Base-by-base conservation (phyloP, 2,113 vertebrate species). In the Tinamus guttatus region DNA sequence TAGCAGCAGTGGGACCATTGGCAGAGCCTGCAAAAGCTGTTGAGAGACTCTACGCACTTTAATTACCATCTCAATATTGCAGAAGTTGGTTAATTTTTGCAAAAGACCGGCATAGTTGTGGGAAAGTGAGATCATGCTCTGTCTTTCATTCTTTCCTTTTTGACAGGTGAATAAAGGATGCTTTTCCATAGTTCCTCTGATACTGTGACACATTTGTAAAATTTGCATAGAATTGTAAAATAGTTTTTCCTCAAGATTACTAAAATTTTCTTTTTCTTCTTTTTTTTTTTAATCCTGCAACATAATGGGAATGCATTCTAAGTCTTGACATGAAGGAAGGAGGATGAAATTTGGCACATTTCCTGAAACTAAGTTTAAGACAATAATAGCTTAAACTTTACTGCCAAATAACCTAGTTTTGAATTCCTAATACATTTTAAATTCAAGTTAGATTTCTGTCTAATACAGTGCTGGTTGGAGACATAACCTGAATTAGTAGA, bases 1-100 rank as follows among this genome's bases (percentile, higher is more conserved):
- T 90, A 92, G 56, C 76, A 97, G 59, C 88, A 94, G 70, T 81
- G 90, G 91, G 81, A 83, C 78, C 87, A 64, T 95, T 96, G 91
- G 71, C 76, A 96, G 85, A 88, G 60, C 94, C 96, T 96, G 79
- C 95, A 85, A 75, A 96, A 75, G 87, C 82, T 92, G 82, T 54
- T 87, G 60, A 90, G 85, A 95, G 85, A 95, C 88, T 92, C 79
- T 77, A 68, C 73, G 93, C 92, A 82, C 92, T 95, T 95, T 85
- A 96, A 95, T 96, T 96, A 94, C 71, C 81, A 95, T 90, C 84
- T 92, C 97, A 85, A 90, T 90, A 38, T 83, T 93, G 68, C 95
- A 96, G 65, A 96, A 96, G 87, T 97, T 96, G 87, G 86, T 95
- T 97, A 90, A 77, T 89, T 82, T 95, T 58, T 97, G 91, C 89